Evolutionary conservation across 1,140 invertebrate species (phyloP), one percentile per base, ranked within the genome.

Genomic region (Sminthurinus signatus): DNA sequence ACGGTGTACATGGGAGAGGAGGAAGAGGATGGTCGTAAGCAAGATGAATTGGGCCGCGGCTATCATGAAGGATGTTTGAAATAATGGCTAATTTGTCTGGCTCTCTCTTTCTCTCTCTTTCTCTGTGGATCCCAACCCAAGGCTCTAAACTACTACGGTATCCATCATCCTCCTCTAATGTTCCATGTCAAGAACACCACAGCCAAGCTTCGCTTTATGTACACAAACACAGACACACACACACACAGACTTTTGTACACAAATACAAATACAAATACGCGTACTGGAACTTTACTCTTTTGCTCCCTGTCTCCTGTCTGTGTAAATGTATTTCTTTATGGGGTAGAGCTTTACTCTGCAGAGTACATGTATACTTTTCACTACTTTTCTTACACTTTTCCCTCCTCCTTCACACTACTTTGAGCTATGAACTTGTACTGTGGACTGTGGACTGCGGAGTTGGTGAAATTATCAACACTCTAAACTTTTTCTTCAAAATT

Each of bases 161-260:
- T 66, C 64, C 64, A 66, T 66, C 64, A 66, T 66, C 64, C 51
- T 61, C n/a, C 32, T 36, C 64, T 66, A 66, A 66, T 66, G 64
- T 66, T 60, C 36, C 64, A 52, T 62, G 64, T 66, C 64, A 66
- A 61, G 59, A 62, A 46, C 64, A 66, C 51, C 54, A 42, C 58
- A 61, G 27, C 48, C 5, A 8, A 48, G n/a, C 44, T n/a, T 48
- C 44, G 10, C 8, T 19, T 48, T 48, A 10, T 48, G 8, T 25
- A 48, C 44, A 48, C 44, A 48, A 5, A 48, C 44, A 48, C 23
- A 48, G 5, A 48, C 23, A 10, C 44, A 48, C 44, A 12, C 44
- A 48, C n/a, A 5, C 44, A 10, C 44, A n/a, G 32, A 8, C 32
- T 15, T 8, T 36, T 36, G 32, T 36, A 5, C 32, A 36, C 32